Conservation (phyloP, 2,797 vertebrate species). For the Perodicticus potto region DNA sequence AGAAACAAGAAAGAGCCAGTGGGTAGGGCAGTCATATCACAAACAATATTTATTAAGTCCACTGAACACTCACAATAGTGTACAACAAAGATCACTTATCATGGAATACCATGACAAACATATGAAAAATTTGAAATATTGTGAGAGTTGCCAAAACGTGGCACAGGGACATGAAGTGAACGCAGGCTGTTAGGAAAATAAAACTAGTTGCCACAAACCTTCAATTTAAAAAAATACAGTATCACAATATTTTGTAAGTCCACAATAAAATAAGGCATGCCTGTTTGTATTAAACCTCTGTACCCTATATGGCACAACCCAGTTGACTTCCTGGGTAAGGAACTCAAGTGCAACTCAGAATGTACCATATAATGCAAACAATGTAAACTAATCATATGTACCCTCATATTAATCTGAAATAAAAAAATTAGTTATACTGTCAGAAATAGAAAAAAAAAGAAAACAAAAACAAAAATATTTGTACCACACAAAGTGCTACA, state of each 20-base stretch:
- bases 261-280: background rate
- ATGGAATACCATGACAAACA: background rate
- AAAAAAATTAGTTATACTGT: too few relatives aligned
- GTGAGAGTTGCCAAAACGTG: background rate
- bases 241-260: background rate
- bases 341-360: too few relatives aligned
- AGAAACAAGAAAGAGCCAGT: background rate
- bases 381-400: too few relatives aligned
- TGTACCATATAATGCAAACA: too few relatives aligned
- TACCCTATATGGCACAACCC: too few relatives aligned
- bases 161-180: background rate
- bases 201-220: background rate
- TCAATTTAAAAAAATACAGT: background rate
- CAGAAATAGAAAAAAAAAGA: too few relatives aligned
- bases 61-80: too few relatives aligned
- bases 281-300: too few relatives aligned
- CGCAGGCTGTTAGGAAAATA: background rate
- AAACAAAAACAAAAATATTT: background rate
- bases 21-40: background rate
- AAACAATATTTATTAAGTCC: background rate
- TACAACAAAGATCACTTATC: background rate
- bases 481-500: background rate
- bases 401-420: too few relatives aligned
- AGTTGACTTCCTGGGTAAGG: too few relatives aligned
- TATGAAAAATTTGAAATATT: background rate